These are phyloP conservation scores for Aelia acuminata DNA, from an alignment of 2,888 invertebrate genomes.

Conservation along the genomic window DNA sequence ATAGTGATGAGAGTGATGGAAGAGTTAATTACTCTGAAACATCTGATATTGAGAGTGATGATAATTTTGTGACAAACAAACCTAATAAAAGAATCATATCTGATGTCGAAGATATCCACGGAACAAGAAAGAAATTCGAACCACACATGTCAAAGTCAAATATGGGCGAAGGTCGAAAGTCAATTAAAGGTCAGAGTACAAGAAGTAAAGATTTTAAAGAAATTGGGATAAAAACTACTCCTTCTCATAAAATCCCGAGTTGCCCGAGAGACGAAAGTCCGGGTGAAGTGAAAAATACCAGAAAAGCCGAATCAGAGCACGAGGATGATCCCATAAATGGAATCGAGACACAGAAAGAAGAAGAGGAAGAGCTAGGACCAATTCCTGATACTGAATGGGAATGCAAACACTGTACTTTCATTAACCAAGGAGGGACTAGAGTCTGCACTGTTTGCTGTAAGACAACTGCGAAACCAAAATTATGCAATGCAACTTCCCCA, in stretches of 20 bases:
- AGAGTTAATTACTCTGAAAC: slow-evolving; percentile 7
- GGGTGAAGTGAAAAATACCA: neutral
- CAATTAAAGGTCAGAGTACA: slow-evolving; percentile 51
- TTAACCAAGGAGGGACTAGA: slow-evolving; percentile 83
- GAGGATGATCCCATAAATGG: slow-evolving; percentile 17
- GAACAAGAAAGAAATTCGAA: neutral
- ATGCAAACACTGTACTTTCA: slow-evolving; percentile 91
- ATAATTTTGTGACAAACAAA: neutral
- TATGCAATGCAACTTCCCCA: slow-evolving; percentile 64
- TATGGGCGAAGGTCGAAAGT: neutral
- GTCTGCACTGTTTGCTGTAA: slow-evolving; percentile 91
- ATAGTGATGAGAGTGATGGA: neutral
- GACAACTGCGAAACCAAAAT: slow-evolving; percentile 72
- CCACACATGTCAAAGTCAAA: neutral
- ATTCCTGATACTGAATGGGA: slow-evolving; percentile 75
- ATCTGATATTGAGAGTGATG: slow-evolving; percentile 50
- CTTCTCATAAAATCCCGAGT: slow-evolving; percentile 51
- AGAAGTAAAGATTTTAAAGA: slow-evolving; percentile 59
- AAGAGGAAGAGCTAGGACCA: slow-evolving; percentile 64
- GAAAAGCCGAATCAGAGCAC: neutral
- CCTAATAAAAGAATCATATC: slow-evolving; percentile 32
- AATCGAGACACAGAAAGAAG: slow-evolving; percentile 63
- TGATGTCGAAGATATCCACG: slow-evolving; percentile 48
- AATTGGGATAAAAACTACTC: slow-evolving; percentile 51
- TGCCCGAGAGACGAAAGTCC: slow-evolving; percentile 48